phyloP scores from a whole-genome alignment of 2,797 vertebrate species.

The Salarias fasciatus region DNA sequence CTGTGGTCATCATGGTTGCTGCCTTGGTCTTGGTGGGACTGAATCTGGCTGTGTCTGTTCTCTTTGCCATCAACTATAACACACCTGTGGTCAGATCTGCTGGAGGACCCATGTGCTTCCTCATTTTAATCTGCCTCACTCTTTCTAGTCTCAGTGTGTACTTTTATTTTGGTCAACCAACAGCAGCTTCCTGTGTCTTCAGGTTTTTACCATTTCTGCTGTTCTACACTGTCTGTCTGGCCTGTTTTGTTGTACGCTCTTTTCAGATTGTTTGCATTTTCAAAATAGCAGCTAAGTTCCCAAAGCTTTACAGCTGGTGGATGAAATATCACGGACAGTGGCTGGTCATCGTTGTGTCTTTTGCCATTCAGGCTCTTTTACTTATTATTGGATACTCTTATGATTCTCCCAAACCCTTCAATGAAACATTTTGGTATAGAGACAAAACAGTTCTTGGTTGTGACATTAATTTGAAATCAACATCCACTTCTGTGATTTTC shows the following conservation, averaged over 20 bases:
- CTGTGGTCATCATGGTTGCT: slow-evolving; percentile 66
- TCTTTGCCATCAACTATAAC: slow-evolving; percentile 81
- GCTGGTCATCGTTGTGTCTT: slow-evolving; percentile 72
- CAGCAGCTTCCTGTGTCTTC: slow-evolving; percentile 66
- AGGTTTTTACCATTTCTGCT: slow-evolving; percentile 72
- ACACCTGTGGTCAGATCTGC: slow-evolving; percentile 89
- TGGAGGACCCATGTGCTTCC: slow-evolving; percentile 85
- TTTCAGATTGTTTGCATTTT: slow-evolving; percentile 90
- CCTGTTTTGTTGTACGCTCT: slow-evolving; percentile 84
- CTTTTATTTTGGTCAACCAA: slow-evolving; percentile 84
- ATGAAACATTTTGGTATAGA: slow-evolving; percentile 58
- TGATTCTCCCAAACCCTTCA: slow-evolving; percentile 60
- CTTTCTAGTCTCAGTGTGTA: slow-evolving; percentile 76
- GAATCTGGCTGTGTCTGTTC: slow-evolving; percentile 47
- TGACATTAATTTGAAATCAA: slow-evolving; percentile 27
- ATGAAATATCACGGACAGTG: slow-evolving; percentile 79
- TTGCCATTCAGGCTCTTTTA: slow-evolving; percentile 65
- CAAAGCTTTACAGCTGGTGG: slow-evolving; percentile 80
- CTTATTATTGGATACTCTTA: slow-evolving; percentile 46
- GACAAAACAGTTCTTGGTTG: slow-evolving; percentile 81
- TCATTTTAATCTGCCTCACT: slow-evolving; percentile 83
- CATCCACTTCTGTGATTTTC: slow-evolving; percentile 16
- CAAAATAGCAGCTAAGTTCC: slow-evolving; percentile 83
- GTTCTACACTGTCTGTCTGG: slow-evolving; percentile 81
- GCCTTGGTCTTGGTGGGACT: slow-evolving; percentile 67